Evolutionary conservation across 2,888 invertebrate species (phyloP).

Genomic region (Bellardia pandia): DNA sequence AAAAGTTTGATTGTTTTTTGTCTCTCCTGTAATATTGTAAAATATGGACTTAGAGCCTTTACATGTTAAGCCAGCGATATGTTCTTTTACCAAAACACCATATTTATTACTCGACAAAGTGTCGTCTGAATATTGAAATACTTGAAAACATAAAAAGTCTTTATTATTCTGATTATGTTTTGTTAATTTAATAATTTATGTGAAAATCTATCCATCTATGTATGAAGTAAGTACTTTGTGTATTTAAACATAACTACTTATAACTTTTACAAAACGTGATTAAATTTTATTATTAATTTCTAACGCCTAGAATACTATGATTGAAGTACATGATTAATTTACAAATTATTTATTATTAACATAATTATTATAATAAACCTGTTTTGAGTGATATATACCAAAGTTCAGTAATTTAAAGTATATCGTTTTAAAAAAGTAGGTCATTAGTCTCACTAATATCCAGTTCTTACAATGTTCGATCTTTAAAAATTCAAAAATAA

Average conservation of each 20-base stretch:
- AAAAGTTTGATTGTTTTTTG: no score
- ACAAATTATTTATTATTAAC: no score
- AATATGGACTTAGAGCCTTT: no score
- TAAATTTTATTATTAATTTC: slow-evolving; percentile 1
- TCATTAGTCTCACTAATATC: neutral
- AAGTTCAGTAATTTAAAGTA: neutral
- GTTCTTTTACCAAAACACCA: neutral
- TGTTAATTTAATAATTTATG: slow-evolving; percentile 1
- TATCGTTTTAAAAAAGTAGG: no score
- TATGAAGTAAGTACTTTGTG: neutral
- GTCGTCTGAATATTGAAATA: slow-evolving; percentile 56
- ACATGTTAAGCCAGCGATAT: no score
- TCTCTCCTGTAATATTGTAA: no score
- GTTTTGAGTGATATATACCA: neutral
- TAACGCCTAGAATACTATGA: neutral
- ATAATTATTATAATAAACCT: no score
- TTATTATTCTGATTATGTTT: neutral
- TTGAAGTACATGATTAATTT: no score
- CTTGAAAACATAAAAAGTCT: slow-evolving; percentile 24
- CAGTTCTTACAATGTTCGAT: no score
- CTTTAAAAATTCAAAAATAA: no score
- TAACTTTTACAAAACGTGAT: neutral
- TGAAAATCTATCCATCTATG: slow-evolving; percentile 1
- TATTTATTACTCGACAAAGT: slow-evolving; percentile 39
- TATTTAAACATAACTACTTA: no score